phyloP scores from a whole-genome alignment of 2,797 vertebrate genomes.

The Sebastiscus albofasciatus region DNA sequence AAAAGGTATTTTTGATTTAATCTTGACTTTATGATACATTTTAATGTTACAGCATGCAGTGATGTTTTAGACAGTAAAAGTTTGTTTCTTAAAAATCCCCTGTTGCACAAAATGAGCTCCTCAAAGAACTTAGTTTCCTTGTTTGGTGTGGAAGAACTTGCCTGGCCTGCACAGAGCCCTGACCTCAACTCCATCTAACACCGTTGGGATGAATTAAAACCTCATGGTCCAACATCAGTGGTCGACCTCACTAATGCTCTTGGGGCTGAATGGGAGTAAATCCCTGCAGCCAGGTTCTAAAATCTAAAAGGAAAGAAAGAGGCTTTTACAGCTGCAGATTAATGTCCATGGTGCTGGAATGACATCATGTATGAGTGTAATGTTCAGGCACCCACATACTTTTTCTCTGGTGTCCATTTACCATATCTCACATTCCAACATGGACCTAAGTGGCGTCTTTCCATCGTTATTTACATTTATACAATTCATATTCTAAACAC shows the following conservation, averaged over 20 bases:
- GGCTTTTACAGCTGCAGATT: background rate
- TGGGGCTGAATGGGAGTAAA: background rate
- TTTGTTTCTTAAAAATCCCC: no score
- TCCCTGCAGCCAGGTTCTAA: background rate
- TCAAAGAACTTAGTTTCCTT: background rate
- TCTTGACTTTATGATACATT: no score
- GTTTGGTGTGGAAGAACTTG: background rate
- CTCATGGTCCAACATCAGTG: background rate
- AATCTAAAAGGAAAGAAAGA: background rate
- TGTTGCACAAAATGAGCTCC: background rate
- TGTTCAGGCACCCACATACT: background rate
- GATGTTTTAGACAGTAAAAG: no score
- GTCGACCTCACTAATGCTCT: background rate
- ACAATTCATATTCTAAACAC: constrained; percentile 29
- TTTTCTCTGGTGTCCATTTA: background rate
- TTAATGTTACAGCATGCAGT: no score
- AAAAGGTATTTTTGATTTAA: no score
- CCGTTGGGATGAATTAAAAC: background rate
- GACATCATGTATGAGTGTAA: background rate
- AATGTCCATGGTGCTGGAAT: background rate
- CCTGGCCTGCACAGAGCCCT: no score
- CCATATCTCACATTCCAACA: constrained; percentile 2
- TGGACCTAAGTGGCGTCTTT: background rate
- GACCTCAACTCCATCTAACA: background rate
- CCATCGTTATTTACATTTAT: background rate